Base-by-base conservation (phyloP, 2,888 invertebrate species). In the Pristionchus arcanus region DNA sequence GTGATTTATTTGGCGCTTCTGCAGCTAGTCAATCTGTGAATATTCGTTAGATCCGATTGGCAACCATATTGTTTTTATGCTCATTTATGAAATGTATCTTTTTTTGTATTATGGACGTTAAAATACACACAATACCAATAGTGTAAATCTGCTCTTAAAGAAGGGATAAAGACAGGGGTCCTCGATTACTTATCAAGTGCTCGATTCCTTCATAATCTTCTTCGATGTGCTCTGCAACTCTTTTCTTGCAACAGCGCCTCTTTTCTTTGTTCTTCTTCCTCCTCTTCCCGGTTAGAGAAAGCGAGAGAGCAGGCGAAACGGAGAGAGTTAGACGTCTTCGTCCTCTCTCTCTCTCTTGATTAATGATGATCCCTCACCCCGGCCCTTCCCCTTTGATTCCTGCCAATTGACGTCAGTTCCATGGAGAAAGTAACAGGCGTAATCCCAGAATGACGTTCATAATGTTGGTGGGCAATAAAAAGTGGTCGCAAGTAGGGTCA, bases 361-460 rank as follows among this genome's bases (percentile, higher is more conserved):
- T 28, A 31, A 83, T 83, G 83, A 83, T 49, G 59, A 85, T 85
- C 31, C 84, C 55, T 49, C 42, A 49, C 87, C 31, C 68, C n/a
- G n/a, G n/a, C 13, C 11, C 59, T 85, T 55, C 31, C 68, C 31
- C 87, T 53, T 63, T 37, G 31, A 34, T 86, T 68, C 42, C 42
- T 68, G 5, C 53, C 85, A 55, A 34, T 55, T 63, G 59, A 59
- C 66, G 66, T 85, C 66, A 63, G 59, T 59, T 37, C 16, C 28
- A 84, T 59, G 21, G n/a, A 0, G n/a, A 0, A n/a, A 85, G 21
- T 2, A 85, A n/a, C 59, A 59, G 34, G 59, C 53, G 66, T 85
- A 63, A 59, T 85, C 85, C 49, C 15, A 1, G 16, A 2, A n/a
- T 85, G 28, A 63, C 85, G 55, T 66, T n/a, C 66, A 63, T 42